Evolutionary conservation across 1,140 invertebrate genomes (phyloP), one percentile per base, ranked within the genome.

Genomic region (Drosophila nannoptera): DNA sequence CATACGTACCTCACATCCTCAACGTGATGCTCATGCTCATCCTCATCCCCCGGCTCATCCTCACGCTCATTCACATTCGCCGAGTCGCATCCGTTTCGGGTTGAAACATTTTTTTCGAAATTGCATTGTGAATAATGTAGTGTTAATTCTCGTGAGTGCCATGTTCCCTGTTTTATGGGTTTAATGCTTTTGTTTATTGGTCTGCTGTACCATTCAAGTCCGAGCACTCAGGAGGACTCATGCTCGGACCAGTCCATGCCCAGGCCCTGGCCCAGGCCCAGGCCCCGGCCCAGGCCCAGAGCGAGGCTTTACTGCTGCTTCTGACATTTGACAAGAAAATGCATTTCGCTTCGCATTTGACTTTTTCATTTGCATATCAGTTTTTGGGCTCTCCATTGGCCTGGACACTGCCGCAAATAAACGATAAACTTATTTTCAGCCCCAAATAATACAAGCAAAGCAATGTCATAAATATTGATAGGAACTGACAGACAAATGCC

Each of bases 101-200:
- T 76, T 78, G 76, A 83, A 83, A 76, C 75, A 76, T 68, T 75
- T 72, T 75, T 80, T 80, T 75, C 73, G 77, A 86, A 84, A 84
- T 84, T 84, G 80, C 80, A 84, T 84, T 84, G 81, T 84, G 80
- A 84, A 84, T 84, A 84, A 84, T 84, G 80, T 84, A 84, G 80
- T 84, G 80, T 84, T 84, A 84, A 84, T 84, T 84, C 80, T 86
- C 80, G 80, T 80, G 80, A 84, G 80, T 84, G 80, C 80, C 80
- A 84, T 84, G 80, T 84, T 74, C 81, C 70, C 80, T 77, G 81
- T 84, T 84, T 84, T 84, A 84, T 84, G 80, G 81, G 81, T 80
- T 84, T 84, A 86, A 84, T 86, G 81, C 80, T 81, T 84, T 84
- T 84, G 80, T 84, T 84, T 84, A 86, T 84, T 86, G 80, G 80